Conservation (phyloP, 2,888 invertebrate genomes). For the Mimachlamys varia region DNA sequence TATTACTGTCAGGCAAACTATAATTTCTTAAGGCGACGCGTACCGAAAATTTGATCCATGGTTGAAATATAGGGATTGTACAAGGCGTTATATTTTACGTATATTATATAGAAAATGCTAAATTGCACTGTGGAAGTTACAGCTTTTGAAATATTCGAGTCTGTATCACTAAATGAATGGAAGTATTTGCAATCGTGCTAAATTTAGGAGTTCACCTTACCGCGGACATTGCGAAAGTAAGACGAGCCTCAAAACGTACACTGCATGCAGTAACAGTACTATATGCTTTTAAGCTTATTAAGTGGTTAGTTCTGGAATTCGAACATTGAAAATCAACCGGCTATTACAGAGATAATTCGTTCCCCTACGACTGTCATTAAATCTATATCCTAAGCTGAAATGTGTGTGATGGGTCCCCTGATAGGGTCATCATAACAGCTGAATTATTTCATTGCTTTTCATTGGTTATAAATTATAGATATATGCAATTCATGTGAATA, state of each 20-base stretch:
- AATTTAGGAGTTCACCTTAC: neutral
- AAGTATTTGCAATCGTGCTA: too few relatives aligned
- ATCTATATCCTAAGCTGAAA: neutral
- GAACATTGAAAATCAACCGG: neutral
- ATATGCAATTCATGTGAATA: neutral
- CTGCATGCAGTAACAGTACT: neutral
- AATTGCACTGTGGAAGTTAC: too few relatives aligned
- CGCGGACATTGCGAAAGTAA: neutral
- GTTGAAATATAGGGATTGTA: too few relatives aligned
- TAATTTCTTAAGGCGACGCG: too few relatives aligned
- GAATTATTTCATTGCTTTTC: slow-evolving; percentile 4
- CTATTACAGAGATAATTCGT: neutral
- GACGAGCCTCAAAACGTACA: neutral
- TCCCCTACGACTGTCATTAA: neutral
- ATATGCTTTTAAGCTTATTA: neutral
- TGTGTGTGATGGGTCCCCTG: neutral
- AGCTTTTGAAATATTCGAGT: too few relatives aligned
- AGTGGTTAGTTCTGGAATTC: neutral
- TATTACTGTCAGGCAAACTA: too few relatives aligned
- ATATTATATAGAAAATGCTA: too few relatives aligned
- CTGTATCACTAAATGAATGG: too few relatives aligned
- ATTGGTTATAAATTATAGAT: neutral
- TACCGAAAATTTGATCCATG: too few relatives aligned
- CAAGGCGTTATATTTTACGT: too few relatives aligned
- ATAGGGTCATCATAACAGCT: neutral